Base-by-base conservation (phyloP, 1,140 invertebrate species). In the Euura lappo region DNA sequence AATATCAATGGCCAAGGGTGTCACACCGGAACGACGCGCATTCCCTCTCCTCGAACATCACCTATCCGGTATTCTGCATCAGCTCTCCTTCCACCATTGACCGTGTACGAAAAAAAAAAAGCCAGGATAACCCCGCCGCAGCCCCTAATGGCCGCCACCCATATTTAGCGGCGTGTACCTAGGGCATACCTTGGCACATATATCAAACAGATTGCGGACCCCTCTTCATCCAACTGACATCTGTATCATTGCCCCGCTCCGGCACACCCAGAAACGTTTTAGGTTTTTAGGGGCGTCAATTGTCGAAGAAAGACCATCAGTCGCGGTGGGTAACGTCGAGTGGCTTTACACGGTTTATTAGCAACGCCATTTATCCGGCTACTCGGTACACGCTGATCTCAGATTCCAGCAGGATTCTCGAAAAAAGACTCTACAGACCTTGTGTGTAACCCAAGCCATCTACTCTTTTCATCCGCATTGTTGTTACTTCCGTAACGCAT, bases 1-100 rank as follows among this genome's bases (percentile, higher is more conserved):
- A 43, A 42, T 42, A 43, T 68, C 28, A 68, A 43, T 68, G 81
- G 83, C 82, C 80, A 80, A 83, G 85, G 83, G 83, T 86, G 84
- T 85, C 81, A 80, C 79, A 78, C 71, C 80, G 82, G 74, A 86
- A 85, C 80, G 78, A n/a, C 73, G 65, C 69, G 77, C 78, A 8
- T 10, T 44, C 81, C 79, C 75, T 72, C 74, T 74, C 73, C 76
- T 64, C 69, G 74, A 69, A 64, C 60, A 64, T 78, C 77, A 79
- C 81, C 79, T 81, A 83, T 83, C 75, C 73, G 76, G 45, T 76
- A 3, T 60, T n/a, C 51, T n/a, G 51, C 8, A 60, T 60, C 13
- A 8, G 13, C 47, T 51, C 51, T n/a, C 51, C 13, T n/a, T 60
- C 51, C 51, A n/a, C 8, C 28, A 28, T 28, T 28, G 28, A 28